These are phyloP conservation scores for Apostichopus californicus DNA, from an alignment of 35 echinoderm and acorn worm species.

Conservation along the genomic window DNA sequence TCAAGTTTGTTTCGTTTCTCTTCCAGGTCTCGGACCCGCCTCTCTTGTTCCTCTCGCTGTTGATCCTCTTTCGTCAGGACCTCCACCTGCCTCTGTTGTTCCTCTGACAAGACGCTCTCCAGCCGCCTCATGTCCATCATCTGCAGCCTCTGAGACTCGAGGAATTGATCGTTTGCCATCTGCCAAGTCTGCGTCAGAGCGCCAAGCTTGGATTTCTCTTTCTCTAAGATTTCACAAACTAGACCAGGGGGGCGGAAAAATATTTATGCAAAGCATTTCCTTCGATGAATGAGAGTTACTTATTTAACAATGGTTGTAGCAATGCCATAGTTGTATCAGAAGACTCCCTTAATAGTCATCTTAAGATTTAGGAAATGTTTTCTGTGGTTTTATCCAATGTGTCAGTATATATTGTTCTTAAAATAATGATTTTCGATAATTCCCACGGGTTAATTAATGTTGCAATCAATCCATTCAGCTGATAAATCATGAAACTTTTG, in stretches of 20 bases:
- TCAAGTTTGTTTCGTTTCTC: constrained; percentile 70
- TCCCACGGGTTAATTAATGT: too few species aligned
- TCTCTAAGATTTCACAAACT: constrained; percentile 85
- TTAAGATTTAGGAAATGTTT: too few species aligned
- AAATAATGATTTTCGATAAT: too few species aligned
- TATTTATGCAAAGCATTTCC: too few species aligned
- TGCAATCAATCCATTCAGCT: too few species aligned
- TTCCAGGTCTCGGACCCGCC: constrained; percentile 73
- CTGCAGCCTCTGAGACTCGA: constrained; percentile 90
- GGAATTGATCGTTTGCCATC: constrained; percentile 99
- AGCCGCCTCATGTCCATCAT: constrained; percentile 97
- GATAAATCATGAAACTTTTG: too few species aligned
- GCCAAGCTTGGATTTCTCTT: constrained; percentile 80
- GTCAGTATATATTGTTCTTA: too few species aligned
- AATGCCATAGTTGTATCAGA: too few species aligned
- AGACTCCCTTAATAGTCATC: too few species aligned
- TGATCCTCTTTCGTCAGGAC: constrained; percentile 83
- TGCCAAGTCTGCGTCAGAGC: constrained; percentile 92
- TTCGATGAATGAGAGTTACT: too few species aligned
- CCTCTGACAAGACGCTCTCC: constrained; percentile 87
- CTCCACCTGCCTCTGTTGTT: constrained; percentile 91
- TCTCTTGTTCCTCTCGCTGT: constrained; percentile 86
- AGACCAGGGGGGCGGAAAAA: background rate
- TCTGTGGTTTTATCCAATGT: too few species aligned
- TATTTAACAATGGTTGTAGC: too few species aligned